phyloP scores from a whole-genome alignment of 2,797 vertebrate species.

The Sebastes variabilis region DNA sequence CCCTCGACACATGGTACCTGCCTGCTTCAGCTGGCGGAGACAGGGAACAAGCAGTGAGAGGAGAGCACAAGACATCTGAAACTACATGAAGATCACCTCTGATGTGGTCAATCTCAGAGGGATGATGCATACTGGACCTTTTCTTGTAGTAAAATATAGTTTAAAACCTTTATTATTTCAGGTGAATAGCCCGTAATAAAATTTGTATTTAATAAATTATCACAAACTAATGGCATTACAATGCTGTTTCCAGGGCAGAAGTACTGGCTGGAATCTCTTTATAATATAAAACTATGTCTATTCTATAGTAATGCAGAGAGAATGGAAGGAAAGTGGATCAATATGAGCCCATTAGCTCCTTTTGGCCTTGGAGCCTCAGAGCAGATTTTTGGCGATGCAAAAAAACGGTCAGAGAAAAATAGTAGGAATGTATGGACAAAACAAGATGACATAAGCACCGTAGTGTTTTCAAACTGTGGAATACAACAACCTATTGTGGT shows the following conservation, averaged over 20 bases:
- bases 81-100: neutral
- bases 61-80: neutral
- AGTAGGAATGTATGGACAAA: neutral
- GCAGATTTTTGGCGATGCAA: neutral
- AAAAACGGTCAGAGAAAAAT: neutral
- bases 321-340: neutral
- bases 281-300: neutral
- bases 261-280: too few species aligned
- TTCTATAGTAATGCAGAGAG: neutral
- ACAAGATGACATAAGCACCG: neutral
- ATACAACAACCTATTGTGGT: neutral
- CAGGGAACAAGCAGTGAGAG: neutral
- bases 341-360: neutral
- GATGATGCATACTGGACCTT: neutral
- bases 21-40: slow-evolving; percentile 85
- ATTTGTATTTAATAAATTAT: neutral
- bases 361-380: too few species aligned
- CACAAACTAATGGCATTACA: neutral
- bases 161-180: neutral
- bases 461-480: neutral
- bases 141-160: neutral
- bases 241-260: neutral
- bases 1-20: slow-evolving; percentile 89
- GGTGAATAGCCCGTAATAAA: neutral
- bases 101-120: neutral